Percentiles rank a stretch among this genome's conserved stretches.
These are phyloP conservation scores for Ibidorhyncha struthersii DNA, from an alignment of 2,113 vertebrate genomes.

Conservation along the genomic window DNA sequence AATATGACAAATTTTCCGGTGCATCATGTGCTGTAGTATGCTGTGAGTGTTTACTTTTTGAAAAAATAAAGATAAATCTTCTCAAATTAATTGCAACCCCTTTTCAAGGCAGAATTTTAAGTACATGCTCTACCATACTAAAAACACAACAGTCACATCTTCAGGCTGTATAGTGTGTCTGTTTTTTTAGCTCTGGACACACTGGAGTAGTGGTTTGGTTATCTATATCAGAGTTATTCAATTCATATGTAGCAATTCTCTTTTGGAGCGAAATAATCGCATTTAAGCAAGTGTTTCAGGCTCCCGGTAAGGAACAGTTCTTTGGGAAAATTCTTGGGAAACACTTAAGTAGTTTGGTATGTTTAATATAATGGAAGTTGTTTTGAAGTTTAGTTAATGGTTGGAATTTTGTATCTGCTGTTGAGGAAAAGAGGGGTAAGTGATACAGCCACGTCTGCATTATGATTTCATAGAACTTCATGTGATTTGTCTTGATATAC, in stretches of 20 bases:
- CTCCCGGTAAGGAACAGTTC: neutral
- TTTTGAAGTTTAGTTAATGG: neutral
- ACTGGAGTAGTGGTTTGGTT: neutral
- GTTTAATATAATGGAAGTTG: neutral
- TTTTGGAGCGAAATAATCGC: neutral
- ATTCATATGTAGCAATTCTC: neutral
- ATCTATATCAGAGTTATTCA: neutral
- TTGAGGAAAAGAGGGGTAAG: neutral
- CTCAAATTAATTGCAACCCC: neutral
- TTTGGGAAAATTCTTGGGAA: neutral
- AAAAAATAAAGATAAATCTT: neutral
- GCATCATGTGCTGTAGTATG: neutral
- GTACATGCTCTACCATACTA: neutral
- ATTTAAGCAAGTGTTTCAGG: neutral
- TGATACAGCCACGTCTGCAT: neutral
- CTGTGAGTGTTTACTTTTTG: neutral
- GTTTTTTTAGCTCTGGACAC: neutral
- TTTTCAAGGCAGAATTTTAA: neutral
- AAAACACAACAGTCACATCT: neutral
- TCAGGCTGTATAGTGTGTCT: neutral
- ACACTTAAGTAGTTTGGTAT: neutral
- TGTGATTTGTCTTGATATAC: neutral
- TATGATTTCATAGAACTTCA: neutral
- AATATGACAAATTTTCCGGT: neutral
- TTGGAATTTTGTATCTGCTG: neutral